Conservation (phyloP, 2,797 vertebrate species). For the Falco peregrinus region DNA sequence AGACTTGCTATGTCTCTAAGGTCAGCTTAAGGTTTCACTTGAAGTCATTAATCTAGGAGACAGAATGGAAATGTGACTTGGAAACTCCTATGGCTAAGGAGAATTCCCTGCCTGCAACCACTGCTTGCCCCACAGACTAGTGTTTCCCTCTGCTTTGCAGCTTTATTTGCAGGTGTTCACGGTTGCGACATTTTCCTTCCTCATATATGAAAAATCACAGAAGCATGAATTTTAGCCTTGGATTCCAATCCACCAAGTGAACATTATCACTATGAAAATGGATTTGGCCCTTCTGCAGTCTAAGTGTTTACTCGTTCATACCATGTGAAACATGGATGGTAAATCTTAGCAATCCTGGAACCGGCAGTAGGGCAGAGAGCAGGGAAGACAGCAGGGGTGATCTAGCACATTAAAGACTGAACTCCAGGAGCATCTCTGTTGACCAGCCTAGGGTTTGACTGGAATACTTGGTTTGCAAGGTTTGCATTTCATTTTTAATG, state of each 20-base stretch:
- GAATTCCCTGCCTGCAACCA: not conserved
- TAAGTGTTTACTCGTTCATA: not conserved
- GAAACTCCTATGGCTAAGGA: not conserved
- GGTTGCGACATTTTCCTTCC: not conserved
- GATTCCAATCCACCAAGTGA: not conserved
- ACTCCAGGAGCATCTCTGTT: not conserved
- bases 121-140: not conserved
- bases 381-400: not conserved
- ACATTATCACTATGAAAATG: not conserved
- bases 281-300: not conserved
- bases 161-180: not conserved
- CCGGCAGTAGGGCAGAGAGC: not conserved
- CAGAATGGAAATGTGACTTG: not conserved
- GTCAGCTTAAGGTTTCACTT: not conserved
- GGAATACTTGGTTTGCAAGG: not conserved
- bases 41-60: not conserved
- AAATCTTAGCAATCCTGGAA: not conserved
- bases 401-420: not conserved
- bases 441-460: not conserved
- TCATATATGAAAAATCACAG: not conserved
- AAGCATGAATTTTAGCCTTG: not conserved
- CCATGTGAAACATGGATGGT: not conserved
- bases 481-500: not conserved
- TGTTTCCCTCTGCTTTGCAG: not conserved
- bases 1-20: not conserved